Conservation (phyloP, 53 echinoderm and acorn worm species). For the Zoroaster sp. region DNA sequence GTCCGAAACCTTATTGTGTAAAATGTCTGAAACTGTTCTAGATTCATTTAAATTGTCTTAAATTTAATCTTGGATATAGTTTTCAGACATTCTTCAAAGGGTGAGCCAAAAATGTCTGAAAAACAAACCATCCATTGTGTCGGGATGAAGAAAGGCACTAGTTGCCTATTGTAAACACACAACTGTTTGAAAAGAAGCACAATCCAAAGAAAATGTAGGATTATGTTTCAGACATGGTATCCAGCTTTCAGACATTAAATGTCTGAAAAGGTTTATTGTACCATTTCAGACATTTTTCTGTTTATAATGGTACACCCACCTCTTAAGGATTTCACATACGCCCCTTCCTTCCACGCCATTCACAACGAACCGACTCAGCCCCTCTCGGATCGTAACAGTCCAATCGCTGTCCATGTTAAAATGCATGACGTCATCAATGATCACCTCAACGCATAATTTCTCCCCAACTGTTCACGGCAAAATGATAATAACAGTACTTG, state of each 20-base stretch:
- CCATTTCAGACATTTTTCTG: neutral
- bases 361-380: constrained; percentile 13
- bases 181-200: no score
- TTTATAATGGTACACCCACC: neutral
- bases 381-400: constrained; percentile 33
- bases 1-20: no score
- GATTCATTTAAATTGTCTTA: neutral
- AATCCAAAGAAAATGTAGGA: no score
- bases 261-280: no score
- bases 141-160: no score
- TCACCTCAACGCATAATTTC: neutral
- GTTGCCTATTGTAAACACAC: no score
- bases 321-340: constrained; percentile 33
- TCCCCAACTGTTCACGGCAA: neutral
- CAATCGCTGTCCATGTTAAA: constrained; percentile 49
- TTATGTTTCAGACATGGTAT: no score
- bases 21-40: neutral
- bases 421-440: constrained; percentile 41
- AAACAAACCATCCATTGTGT: no score
- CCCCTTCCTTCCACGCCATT: constrained; percentile 16
- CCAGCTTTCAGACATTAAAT: no score
- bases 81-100: no score
- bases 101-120: no score
- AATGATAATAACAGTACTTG: neutral
- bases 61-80: no score